Conservation (phyloP, 2,888 invertebrate genomes). For the Acleris holmiana region DNA sequence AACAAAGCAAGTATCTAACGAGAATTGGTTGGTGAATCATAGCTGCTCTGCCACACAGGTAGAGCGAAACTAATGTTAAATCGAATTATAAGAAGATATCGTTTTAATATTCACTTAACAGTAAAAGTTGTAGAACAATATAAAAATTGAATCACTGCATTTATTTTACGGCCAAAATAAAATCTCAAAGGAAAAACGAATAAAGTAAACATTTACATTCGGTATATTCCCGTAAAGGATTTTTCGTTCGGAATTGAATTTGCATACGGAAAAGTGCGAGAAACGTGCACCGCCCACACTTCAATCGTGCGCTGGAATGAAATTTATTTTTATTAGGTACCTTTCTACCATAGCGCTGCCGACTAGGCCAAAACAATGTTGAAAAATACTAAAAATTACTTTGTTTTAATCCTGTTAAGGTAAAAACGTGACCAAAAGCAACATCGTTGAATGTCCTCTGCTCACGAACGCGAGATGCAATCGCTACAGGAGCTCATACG, state of each 20-base stretch:
- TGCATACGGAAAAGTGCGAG: slow-evolving; percentile 55
- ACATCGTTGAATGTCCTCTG: slow-evolving; percentile 61
- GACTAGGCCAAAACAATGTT: slow-evolving; percentile 5
- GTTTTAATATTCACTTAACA: not conserved
- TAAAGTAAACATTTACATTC: slow-evolving; percentile 62
- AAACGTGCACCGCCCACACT: slow-evolving; percentile 57
- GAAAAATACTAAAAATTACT: slow-evolving; percentile 15
- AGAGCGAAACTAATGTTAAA: not conserved
- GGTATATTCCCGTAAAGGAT: slow-evolving; percentile 60
- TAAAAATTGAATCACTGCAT: slow-evolving; percentile 3
- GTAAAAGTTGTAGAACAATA: not conserved
- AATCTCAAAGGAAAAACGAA: slow-evolving; percentile 52
- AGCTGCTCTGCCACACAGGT: not conserved
- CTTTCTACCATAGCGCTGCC: not conserved
- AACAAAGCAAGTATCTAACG: slow-evolving; percentile 39
- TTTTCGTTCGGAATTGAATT: slow-evolving; percentile 63
- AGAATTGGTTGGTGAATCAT: not conserved
- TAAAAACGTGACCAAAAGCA: slow-evolving; percentile 71
- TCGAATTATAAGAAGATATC: not conserved
- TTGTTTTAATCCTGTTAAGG: slow-evolving; percentile 48
- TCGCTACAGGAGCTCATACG: slow-evolving; percentile 57
- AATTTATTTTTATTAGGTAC: slow-evolving; percentile 43
- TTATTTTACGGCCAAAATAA: slow-evolving; percentile 42
- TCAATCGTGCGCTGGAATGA: slow-evolving; percentile 47
- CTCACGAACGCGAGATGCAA: slow-evolving; percentile 72